phyloP scores from a whole-genome alignment of 2,797 vertebrate genomes.

The Cirrhinus molitorella region DNA sequence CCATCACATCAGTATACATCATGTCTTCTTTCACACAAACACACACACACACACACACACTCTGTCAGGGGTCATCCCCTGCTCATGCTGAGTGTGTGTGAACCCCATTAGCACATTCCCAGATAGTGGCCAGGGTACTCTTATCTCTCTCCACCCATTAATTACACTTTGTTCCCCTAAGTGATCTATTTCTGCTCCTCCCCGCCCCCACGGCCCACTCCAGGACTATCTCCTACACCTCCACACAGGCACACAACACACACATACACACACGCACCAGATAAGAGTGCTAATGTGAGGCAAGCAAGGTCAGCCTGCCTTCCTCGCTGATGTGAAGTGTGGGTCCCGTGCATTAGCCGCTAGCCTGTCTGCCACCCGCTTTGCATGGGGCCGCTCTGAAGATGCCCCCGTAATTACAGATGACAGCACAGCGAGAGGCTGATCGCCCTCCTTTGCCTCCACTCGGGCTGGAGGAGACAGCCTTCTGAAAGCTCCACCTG shows the following conservation, averaged over 20 bases:
- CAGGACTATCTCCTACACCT: constrained; percentile 60
- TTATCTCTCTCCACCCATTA: constrained; percentile 86
- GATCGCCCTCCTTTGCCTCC: constrained; percentile 33
- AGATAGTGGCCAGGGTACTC: constrained; percentile 81
- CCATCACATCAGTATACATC: constrained; percentile 53
- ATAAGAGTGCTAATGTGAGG: constrained; percentile 65
- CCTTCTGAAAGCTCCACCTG: constrained; percentile 37
- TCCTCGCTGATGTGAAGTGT: constrained; percentile 60
- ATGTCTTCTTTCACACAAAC: constrained; percentile 54
- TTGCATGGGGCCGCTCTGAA: constrained; percentile 54
- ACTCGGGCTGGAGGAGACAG: constrained; percentile 28
- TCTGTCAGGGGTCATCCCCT: constrained; percentile 69
- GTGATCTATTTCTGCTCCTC: constrained; percentile 86
- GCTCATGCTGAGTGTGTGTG: constrained; percentile 81
- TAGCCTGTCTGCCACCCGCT: constrained; percentile 55
- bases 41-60: constrained; percentile 57
- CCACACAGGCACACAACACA: constrained; percentile 25
- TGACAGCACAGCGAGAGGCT: constrained; percentile 52
- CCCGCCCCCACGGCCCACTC: constrained; percentile 77
- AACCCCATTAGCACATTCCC: constrained; percentile 88
- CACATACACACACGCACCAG: constrained; percentile 66
- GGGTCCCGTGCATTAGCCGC: constrained; percentile 57
- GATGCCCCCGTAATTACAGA: constrained; percentile 57
- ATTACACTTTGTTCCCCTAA: constrained; percentile 90
- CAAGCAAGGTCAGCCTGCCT: constrained; percentile 62